Evolutionary conservation across 1,140 invertebrate genomes (phyloP).

Genomic region (Helicoverpa zea): DNA sequence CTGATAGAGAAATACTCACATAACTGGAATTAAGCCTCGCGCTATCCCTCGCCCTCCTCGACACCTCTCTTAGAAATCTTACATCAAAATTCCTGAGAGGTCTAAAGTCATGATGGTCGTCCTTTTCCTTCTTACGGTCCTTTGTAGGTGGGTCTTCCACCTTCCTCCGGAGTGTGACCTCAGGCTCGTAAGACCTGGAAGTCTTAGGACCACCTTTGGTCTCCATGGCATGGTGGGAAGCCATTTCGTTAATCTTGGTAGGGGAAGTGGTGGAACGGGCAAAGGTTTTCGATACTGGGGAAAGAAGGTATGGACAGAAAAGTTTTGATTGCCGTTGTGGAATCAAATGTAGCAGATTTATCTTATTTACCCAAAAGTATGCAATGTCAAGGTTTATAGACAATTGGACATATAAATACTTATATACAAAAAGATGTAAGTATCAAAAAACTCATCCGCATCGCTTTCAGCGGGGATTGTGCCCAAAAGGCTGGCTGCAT

Average conservation of each 20-base stretch:
- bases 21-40: constrained; percentile 45
- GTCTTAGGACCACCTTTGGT: background rate
- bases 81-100: constrained; percentile 53
- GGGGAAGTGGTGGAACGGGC: background rate
- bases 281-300: background rate
- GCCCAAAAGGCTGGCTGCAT: too few relatives aligned
- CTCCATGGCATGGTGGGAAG: background rate
- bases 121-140: constrained; percentile 50
- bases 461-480: too few relatives aligned
- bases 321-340: background rate
- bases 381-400: too few relatives aligned
- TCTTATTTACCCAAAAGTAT: too few relatives aligned
- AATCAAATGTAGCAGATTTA: too few relatives aligned
- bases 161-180: background rate
- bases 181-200: constrained; percentile 19
- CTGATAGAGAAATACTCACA: constrained; percentile 34
- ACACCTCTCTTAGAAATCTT: constrained; percentile 57
- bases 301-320: background rate
- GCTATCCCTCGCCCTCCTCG: constrained; percentile 52
- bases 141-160: constrained; percentile 60
- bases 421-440: too few relatives aligned
- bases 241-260: background rate
- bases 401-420: too few relatives aligned
- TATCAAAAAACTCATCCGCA: too few relatives aligned
- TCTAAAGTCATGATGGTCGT: background rate